Conservation (phyloP, 2,113 vertebrate species). For the Columba livia region DNA sequence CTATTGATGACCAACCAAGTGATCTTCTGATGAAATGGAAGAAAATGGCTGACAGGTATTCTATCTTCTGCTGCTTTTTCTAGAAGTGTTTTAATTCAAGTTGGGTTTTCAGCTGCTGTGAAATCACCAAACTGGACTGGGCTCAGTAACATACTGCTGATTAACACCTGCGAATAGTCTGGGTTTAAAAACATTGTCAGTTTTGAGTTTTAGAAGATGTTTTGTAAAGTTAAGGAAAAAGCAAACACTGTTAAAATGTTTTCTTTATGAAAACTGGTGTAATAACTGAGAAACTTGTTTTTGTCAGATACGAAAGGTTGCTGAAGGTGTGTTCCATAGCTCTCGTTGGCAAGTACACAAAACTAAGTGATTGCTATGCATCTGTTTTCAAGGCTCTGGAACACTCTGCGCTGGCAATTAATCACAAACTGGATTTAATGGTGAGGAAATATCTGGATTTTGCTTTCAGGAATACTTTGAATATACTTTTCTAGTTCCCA, state of each 20-base stretch:
- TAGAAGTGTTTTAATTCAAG: not conserved
- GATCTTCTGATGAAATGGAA: slow-evolving; percentile 79
- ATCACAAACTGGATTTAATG: slow-evolving; percentile 82
- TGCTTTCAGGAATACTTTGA: not conserved
- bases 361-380: slow-evolving; percentile 80
- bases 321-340: slow-evolving; percentile 81
- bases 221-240: not conserved
- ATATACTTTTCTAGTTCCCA: not conserved
- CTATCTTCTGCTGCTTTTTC: not conserved
- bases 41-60: slow-evolving; percentile 82
- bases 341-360: slow-evolving; percentile 83
- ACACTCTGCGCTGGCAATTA: slow-evolving; percentile 81
- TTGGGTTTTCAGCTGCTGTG: not conserved
- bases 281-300: slow-evolving; percentile 20
- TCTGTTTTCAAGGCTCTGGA: slow-evolving; percentile 83
- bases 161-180: not conserved
- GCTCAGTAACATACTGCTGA: not conserved
- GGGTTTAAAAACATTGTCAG: not conserved
- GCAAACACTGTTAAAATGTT: not conserved
- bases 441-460: slow-evolving; percentile 66
- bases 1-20: slow-evolving; percentile 73
- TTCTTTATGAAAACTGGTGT: not conserved
- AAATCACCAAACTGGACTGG: not conserved
- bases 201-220: not conserved
- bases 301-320: slow-evolving; percentile 76